Base-by-base conservation (phyloP, 2,888 invertebrate genomes). In the Drosophila rellima region DNA sequence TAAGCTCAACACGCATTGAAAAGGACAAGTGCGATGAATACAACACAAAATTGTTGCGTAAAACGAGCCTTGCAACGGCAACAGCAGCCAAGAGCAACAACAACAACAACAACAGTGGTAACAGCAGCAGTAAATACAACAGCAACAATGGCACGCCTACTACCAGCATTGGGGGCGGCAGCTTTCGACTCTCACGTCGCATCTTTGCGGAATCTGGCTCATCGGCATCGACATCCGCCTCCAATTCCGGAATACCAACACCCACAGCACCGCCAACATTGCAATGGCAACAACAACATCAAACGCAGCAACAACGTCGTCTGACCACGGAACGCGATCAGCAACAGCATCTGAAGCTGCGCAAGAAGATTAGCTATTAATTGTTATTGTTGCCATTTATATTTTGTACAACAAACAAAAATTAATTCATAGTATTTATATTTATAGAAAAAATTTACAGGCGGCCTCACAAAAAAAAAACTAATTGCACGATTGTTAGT, bases 11-110 rank as follows among this genome's bases (percentile, higher is more conserved):
- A 2, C 91, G 92, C 17, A 90, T 92, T 35, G 92, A 92, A 69
- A 92, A 92, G 82, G 92, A 92, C 74, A 92, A 92, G 72, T 91
- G 91, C 63, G 92, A 92, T 75, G 92, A 92, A 68, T 92, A 92
- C 73, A 92, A 92, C 55, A 92, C 91, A 3, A 92, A 92, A 70
- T 74, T 92, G 74, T 70, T 92, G 67, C 88, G 92, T 33, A 92
- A 92, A 74, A 91, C 92, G 40, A 68, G 78, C 8, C 64, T 77
- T 15, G 75, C 50, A 17, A 77, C 80, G 1, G 74, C 77, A n/a
- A 76, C 79, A 0, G 80, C 82, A 33, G 79, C 82, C 23, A 73
- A 56, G n/a, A 50, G 72, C 61, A 64, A 67, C 55, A 75, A 60
- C 61, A 78, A 50, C 37, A 73, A 18, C 63, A 69, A 35, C 64